A percentile compares a stretch with the other conserved stretches of the same genome.
phyloP scores from a whole-genome alignment of 2,113 vertebrate species.

The Pseudorasbora parva region DNA sequence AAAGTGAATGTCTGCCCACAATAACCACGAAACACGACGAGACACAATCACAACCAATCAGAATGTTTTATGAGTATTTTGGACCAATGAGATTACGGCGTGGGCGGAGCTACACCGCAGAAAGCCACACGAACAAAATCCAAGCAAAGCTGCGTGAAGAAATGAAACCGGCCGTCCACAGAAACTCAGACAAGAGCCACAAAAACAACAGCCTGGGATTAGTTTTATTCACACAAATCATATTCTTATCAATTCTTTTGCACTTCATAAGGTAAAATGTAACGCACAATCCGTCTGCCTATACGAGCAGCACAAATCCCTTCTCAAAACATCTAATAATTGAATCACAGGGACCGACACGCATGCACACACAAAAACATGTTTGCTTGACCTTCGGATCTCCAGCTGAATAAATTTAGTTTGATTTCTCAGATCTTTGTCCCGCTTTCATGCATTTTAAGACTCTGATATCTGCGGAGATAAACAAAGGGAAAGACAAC shows the following conservation, averaged over 20 bases:
- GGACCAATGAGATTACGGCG: background rate
- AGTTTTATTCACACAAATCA: background rate
- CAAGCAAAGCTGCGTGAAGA: background rate
- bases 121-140: no score
- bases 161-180: background rate
- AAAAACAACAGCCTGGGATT: background rate
- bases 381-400: slow-evolving; percentile 45
- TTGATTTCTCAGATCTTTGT: background rate
- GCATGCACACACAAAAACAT: background rate
- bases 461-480: slow-evolving; percentile 61
- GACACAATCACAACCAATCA: background rate
- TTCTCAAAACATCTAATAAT: slow-evolving; percentile 30
- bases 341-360: background rate
- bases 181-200: background rate
- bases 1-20: no score
- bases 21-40: no score
- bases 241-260: background rate
- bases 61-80: background rate
- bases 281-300: background rate
- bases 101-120: background rate
- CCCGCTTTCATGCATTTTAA: slow-evolving; percentile 50
- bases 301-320: slow-evolving; percentile 23
- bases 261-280: background rate
- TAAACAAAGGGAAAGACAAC: slow-evolving; percentile 55
- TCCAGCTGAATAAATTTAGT: slow-evolving; percentile 34